Conservation (phyloP, 2,113 vertebrate genomes). For the Mormyrus lacerda region DNA sequence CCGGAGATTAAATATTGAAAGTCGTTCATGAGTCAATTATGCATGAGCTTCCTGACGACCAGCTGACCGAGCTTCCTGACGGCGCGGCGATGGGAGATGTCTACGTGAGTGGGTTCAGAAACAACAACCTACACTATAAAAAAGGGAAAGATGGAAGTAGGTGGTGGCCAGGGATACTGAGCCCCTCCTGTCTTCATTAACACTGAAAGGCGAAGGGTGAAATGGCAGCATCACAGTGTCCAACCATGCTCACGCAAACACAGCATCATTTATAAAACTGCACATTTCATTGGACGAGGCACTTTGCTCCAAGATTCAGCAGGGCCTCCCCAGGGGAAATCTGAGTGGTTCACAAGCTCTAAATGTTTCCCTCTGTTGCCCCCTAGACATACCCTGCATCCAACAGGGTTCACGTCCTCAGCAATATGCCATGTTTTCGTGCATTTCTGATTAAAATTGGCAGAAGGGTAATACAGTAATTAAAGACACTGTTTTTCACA, state of each 20-base stretch:
- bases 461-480: background rate
- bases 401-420: background rate
- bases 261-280: background rate
- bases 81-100: slow-evolving; percentile 19
- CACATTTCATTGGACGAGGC: background rate
- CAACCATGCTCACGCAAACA: background rate
- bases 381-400: background rate
- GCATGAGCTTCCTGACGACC: slow-evolving; percentile 27
- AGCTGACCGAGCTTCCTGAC: slow-evolving; percentile 21
- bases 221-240: background rate
- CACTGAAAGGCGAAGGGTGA: background rate
- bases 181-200: background rate
- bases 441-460: background rate
- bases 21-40: slow-evolving; percentile 46
- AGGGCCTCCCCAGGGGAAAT: background rate
- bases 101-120: background rate
- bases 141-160: background rate
- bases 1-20: slow-evolving; percentile 49
- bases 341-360: background rate
- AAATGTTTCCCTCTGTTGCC: background rate
- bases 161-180: background rate
- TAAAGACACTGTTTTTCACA: background rate
- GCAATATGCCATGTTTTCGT: background rate
- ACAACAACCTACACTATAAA: background rate
- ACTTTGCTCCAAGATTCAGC: background rate